Base-by-base conservation (phyloP, 92 coral and sea anemone genomes). In the Phenganax subtilis region DNA sequence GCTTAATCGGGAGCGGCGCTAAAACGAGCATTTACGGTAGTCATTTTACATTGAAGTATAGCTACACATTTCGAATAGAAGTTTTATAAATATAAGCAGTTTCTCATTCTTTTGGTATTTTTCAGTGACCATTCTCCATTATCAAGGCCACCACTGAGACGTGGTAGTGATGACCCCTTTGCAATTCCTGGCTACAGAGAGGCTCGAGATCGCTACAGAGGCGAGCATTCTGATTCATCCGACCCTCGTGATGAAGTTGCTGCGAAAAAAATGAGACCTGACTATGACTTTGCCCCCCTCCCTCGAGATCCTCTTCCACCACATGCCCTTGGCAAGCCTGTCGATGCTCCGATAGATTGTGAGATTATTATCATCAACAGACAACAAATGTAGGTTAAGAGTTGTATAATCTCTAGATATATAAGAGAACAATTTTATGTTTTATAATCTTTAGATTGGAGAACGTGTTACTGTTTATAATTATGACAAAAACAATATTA, bases 261-360 rank as follows among this genome's bases (percentile, higher is more conserved):
- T 8, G 80, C 93, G 8, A 96, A 96, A 90, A 89, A 89, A 71
- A 75, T 91, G n/a, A 87, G 92, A 54, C 88, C 93, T 64, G 99
- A 92, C 83, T 90, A 92, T 82, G 74, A 87, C 80, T 67, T 59
- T 62, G 76, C 80, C 79, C 58, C 54, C 10, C 80, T 80, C 75
- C 58, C 88, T 66, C 52, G 91, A 89, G 29, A 84, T 71, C 57
- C 75, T 59, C 10, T 86, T 85, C 31, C 85, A 74, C 51, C 73
- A 51, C 81, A 77, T 37, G 47, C 47, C 16, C 12, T 75, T 57
- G 80, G 86, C 51, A 92, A 90, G 57, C 91, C 89, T 55, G 86
- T 92, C 47, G 89, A 87, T 52, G 96, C 97, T 11, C 99, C 99
- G 47, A 96, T 97, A 54, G 99, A 96, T 84, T 96, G 99, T 87